Evolutionary conservation across 1,140 invertebrate species (phyloP).

Genomic region (Lordiphosa mommai): DNA sequence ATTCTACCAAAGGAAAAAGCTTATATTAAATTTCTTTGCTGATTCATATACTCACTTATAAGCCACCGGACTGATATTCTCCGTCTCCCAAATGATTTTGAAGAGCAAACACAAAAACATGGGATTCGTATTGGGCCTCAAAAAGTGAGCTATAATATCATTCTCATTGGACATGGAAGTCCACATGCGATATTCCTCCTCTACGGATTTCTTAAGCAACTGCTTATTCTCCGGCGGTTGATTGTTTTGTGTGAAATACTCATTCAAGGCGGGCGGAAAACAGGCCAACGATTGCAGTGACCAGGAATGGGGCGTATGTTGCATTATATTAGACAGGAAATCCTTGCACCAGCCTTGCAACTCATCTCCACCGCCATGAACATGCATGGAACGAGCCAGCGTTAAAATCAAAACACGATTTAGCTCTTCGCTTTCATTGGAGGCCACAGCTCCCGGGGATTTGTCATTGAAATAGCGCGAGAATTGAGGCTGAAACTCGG

Average conservation of each 20-base stretch:
- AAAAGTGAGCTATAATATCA: constrained; percentile 96
- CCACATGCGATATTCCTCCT: constrained; percentile 98
- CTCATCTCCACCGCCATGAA: constrained; percentile 88
- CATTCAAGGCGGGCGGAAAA: constrained; percentile 92
- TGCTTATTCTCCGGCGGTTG: constrained; percentile 94
- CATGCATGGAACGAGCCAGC: constrained; percentile 95
- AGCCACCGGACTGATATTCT: constrained; percentile 94
- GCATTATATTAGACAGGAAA: constrained; percentile 93
- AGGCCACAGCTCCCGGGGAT: constrained; percentile 85
- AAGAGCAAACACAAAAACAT: constrained; percentile 95
- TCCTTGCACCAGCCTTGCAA: constrained; percentile 93
- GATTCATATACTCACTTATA: constrained; percentile 97
- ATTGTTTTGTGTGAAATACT: constrained; percentile 90
- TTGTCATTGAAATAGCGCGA: constrained; percentile 94
- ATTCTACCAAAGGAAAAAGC: constrained; percentile 84
- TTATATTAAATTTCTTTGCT: too few relatives aligned
- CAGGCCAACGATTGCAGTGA: constrained; percentile 94
- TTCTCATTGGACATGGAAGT: constrained; percentile 97
- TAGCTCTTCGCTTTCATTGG: constrained; percentile 96
- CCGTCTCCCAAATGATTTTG: constrained; percentile 97
- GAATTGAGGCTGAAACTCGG: constrained; percentile 94
- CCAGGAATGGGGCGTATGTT: constrained; percentile 96
- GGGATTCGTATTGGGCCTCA: constrained; percentile 91
- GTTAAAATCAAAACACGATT: constrained; percentile 95
- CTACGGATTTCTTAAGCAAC: constrained; percentile 93